Evolutionary conservation across 1,140 invertebrate genomes (phyloP).

Genomic region (Lasioglossum baleicum): DNA sequence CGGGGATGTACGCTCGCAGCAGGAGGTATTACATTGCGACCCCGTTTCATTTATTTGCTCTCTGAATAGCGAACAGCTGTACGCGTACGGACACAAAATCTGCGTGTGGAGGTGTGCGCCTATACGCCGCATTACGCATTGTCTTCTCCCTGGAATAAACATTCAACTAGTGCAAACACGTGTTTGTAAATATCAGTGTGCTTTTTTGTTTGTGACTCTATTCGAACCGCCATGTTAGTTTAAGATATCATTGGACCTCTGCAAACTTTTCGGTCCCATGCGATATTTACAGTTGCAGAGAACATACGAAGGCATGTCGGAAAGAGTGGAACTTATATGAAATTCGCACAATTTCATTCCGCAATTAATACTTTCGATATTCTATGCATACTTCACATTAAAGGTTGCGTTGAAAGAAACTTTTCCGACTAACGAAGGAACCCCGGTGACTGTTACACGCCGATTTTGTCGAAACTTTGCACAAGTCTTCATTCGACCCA

Average conservation of each 20-base stretch:
- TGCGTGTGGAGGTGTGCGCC: not conserved
- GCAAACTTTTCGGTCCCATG: not conserved
- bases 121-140: conserved; percentile 42
- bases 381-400: too few relatives aligned
- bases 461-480: too few relatives aligned
- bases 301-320: too few relatives aligned
- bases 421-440: too few relatives aligned
- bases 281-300: not conserved
- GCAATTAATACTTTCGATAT: too few relatives aligned
- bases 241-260: not conserved
- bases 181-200: not conserved
- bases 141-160: conserved; percentile 35
- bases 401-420: too few relatives aligned
- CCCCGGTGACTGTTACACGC: too few relatives aligned
- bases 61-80: conserved; percentile 51
- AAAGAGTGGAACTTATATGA: too few relatives aligned
- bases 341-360: too few relatives aligned
- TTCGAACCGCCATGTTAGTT: not conserved
- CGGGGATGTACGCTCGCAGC: conserved; percentile 21
- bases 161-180: not conserved
- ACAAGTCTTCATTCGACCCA: too few relatives aligned
- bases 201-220: not conserved
- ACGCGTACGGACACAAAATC: not conserved
- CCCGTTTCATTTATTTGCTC: conserved; percentile 63
- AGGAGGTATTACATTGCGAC: conserved; percentile 56